phyloP scores from a whole-genome alignment of 1,140 invertebrate species.

The Leucophenga varia region DNA sequence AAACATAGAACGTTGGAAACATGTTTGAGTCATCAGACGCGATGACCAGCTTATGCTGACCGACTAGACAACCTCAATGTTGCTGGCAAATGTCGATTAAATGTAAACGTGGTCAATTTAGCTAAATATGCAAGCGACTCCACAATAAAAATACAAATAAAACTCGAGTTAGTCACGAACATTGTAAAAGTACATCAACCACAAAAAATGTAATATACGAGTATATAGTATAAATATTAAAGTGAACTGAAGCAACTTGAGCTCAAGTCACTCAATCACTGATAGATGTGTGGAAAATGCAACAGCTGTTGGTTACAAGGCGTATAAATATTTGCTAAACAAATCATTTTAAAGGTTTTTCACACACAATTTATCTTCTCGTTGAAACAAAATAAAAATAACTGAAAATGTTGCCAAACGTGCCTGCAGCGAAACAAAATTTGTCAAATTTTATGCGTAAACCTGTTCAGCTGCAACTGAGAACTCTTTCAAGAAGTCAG shows the following conservation, averaged over 20 bases:
- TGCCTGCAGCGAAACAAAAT: slow-evolving; percentile 20
- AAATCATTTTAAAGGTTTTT: slow-evolving; percentile 54
- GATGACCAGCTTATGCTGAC: no score
- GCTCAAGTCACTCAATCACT: slow-evolving; percentile 7
- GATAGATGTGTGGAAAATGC: slow-evolving; percentile 54
- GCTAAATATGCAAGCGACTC: no score
- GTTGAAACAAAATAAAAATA: no score
- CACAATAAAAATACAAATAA: slow-evolving; percentile 35
- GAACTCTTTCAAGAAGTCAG: no score
- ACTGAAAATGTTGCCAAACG: neutral
- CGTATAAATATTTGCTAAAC: slow-evolving; percentile 50
- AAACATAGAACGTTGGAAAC: no score
- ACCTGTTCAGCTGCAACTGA: slow-evolving; percentile 29
- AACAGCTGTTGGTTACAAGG: slow-evolving; percentile 44
- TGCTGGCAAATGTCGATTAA: no score
- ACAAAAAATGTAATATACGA: slow-evolving; percentile 19
- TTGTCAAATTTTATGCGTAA: slow-evolving; percentile 16
- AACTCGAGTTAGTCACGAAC: slow-evolving; percentile 52
- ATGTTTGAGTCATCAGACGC: no score
- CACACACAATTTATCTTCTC: slow-evolving; percentile 53
- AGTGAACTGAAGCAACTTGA: no score
- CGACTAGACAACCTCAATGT: no score
- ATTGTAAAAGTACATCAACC: slow-evolving; percentile 41
- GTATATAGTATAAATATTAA: no score
- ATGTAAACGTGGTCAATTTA: slow-evolving; percentile 32